A percentile compares a stretch with the other conserved stretches of the same genome.
Conservation (phyloP, 2,797 vertebrate species). For the Vultur gryphus region DNA sequence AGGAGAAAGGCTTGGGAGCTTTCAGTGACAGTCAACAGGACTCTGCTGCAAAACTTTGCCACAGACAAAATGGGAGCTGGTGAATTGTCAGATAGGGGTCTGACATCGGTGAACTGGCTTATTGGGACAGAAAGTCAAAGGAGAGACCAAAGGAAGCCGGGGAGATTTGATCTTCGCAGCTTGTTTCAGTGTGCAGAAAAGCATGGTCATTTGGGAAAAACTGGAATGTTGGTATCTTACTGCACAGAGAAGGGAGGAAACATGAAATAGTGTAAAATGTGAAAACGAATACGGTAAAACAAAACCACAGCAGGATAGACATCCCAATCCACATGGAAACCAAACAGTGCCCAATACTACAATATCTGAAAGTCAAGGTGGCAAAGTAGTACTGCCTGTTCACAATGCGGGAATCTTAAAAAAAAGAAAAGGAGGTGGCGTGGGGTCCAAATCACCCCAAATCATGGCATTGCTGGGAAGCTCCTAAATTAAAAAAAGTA, state of each 20-base stretch:
- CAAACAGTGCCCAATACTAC: neutral
- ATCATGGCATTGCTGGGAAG: neutral
- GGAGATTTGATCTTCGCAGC: neutral
- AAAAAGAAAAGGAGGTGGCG: neutral
- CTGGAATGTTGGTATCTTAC: neutral
- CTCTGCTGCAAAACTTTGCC: neutral
- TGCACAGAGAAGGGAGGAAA: neutral
- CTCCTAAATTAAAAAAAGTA: neutral
- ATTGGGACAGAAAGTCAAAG: neutral
- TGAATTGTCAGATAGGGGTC: accelerated
- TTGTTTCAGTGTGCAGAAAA: neutral
- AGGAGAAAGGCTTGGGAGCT: neutral
- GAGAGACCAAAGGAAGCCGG: neutral
- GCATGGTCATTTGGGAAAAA: neutral
- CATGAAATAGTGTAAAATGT: neutral
- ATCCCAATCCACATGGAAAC: neutral
- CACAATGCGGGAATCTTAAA: neutral
- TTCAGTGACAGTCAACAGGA: neutral
- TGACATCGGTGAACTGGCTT: neutral
- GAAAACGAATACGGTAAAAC: neutral
- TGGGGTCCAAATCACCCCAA: neutral
- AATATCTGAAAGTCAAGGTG: neutral
- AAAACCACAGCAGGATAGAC: neutral
- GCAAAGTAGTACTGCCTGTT: neutral
- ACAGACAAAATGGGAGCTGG: neutral